Base-by-base conservation (phyloP, 2,797 vertebrate genomes). In the Lacerta viridis region DNA sequence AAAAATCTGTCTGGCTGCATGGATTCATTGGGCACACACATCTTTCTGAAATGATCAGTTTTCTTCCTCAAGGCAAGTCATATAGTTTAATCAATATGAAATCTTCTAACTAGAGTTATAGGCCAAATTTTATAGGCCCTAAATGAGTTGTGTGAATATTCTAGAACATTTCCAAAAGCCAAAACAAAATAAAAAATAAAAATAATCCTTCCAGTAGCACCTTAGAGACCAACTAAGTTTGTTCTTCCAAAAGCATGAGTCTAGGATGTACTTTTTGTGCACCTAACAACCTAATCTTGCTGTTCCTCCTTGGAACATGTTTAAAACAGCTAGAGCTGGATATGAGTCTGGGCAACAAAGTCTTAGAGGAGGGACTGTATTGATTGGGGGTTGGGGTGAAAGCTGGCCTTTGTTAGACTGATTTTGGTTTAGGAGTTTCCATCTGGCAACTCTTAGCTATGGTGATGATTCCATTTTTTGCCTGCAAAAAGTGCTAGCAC, bases 131-230 rank as follows among this genome's bases (percentile, higher is more conserved):
- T 83, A 23, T 74, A 20, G 20, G 15, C 29, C 55, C 46, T 33
- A 50, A 81, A 39, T 50, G 7, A 17, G 3, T 8, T 77, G 20
- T 15, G 29, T 5, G 9, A 25, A 13, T 82, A 7, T 41, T 55
- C 10, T 55, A 55, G 33, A 86, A 86, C n/a, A 39, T 69, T 69
- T 55, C 76, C 69, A 41, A 75, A 55, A 87, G 17, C 80, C 33
- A 33, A 33, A 33, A 33, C 33, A 33, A 33, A 33, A 33, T 33
- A 33, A 33, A 33, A 33, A 33, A 33, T 33, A 33, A 33, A 33
- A 33, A 33, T 33, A 33, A 33, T 33, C 33, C 33, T 33, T 33
- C 33, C 33, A 33, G 33, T 33, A 33, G 33, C 33, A 33, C 33
- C 33, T 33, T 33, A 33, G 33, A 33, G 33, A 33, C 33, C 33